A percentile compares a stretch with the other conserved stretches of the same genome.
Conservation (phyloP, 2,113 vertebrate species). For the Muntiacus reevesi region DNA sequence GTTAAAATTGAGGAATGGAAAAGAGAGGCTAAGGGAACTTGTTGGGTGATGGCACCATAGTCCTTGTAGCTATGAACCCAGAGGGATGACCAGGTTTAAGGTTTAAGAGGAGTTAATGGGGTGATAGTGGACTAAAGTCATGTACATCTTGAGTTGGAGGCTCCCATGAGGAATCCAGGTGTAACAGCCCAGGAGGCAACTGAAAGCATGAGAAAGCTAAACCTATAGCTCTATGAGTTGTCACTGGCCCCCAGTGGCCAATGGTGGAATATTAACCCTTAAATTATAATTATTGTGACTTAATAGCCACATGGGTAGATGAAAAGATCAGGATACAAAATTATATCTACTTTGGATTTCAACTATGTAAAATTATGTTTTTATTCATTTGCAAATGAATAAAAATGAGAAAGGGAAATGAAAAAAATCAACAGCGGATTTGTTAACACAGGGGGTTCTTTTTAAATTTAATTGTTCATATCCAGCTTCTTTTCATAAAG, state of each 20-base stretch:
- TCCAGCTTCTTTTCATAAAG: not conserved
- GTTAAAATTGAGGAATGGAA: not conserved
- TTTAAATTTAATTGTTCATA: not conserved
- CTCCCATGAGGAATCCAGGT: not conserved
- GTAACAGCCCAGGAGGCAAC: not conserved
- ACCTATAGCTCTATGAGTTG: not conserved
- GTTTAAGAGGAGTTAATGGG: not conserved
- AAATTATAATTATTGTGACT: not conserved
- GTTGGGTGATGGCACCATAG: not conserved
- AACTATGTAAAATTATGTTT: not conserved
- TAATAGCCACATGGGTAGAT: not conserved
- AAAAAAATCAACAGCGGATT: slow-evolving; percentile 4
- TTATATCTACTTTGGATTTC: not conserved
- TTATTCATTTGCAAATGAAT: not conserved
- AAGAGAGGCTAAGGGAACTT: not conserved
- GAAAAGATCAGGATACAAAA: not conserved
- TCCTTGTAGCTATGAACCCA: not conserved
- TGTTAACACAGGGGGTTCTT: not conserved
- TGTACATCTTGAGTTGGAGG: not conserved
- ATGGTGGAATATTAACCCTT: not conserved
- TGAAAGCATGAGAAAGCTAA: not conserved
- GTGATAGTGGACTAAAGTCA: not conserved
- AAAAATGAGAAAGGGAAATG: not conserved
- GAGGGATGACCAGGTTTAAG: not conserved
- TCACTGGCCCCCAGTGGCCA: not conserved